Evolutionary conservation across 2,113 vertebrate genomes (phyloP).

Genomic region (Thunnus thynnus): DNA sequence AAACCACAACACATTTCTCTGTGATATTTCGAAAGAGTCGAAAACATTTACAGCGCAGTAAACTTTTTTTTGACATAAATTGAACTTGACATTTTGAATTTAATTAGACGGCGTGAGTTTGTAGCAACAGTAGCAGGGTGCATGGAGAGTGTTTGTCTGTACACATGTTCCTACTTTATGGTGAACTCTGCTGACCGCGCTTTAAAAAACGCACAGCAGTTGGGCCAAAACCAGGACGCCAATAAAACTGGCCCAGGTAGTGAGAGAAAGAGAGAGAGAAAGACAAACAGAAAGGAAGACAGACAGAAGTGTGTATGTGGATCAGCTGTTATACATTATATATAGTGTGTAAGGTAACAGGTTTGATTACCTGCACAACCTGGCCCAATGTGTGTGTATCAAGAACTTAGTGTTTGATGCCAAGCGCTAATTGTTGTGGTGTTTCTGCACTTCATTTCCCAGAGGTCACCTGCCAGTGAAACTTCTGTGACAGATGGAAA

Average conservation of each 20-base stretch:
- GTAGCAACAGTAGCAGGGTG: slow-evolving; percentile 59
- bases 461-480: background rate
- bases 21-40: slow-evolving; percentile 27
- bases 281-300: background rate
- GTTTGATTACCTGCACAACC: background rate
- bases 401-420: background rate
- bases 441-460: background rate
- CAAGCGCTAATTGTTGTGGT: background rate
- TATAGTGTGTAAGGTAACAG: background rate
- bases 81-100: slow-evolving; percentile 54
- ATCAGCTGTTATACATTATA: background rate
- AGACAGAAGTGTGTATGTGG: background rate
- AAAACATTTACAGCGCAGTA: slow-evolving; percentile 32
- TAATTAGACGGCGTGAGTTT: slow-evolving; percentile 53
- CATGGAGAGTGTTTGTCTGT: slow-evolving; percentile 57
- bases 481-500: too few species aligned
- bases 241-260: slow-evolving; percentile 51
- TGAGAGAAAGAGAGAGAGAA: background rate
- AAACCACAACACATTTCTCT: slow-evolving; percentile 47
- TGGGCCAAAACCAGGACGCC: slow-evolving; percentile 49
- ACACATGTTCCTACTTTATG: slow-evolving; percentile 73
- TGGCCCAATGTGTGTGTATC: background rate
- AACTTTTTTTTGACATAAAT: slow-evolving; percentile 41
- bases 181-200: slow-evolving; percentile 66
- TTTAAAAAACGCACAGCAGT: slow-evolving; percentile 48